Percentiles rank a stretch among this genome's conserved stretches.
Evolutionary conservation across 2,888 invertebrate genomes (phyloP).

Genomic region (Drosophila picticornis): DNA sequence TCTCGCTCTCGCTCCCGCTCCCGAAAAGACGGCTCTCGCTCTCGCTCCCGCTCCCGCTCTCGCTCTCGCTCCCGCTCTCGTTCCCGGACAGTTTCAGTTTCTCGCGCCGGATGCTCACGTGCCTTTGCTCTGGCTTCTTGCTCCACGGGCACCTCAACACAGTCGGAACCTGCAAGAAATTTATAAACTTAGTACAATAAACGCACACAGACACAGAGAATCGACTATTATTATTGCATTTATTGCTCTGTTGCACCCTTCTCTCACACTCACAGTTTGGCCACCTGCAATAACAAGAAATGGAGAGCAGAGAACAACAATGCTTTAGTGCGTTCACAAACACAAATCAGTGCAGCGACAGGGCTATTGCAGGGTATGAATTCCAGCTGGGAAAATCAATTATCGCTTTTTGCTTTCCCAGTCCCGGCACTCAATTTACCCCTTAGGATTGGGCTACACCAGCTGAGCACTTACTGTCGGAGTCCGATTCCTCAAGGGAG

Average conservation of each 20-base stretch:
- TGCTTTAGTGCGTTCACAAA: constrained; percentile 65
- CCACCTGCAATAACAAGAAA: constrained; percentile 61
- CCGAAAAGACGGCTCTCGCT: constrained; percentile 16
- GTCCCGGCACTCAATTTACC: constrained; percentile 48
- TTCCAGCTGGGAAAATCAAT: constrained; percentile 19
- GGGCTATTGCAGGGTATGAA: constrained; percentile 52
- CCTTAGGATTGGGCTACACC: constrained; percentile 43
- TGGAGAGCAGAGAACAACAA: constrained; percentile 69
- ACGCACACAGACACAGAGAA: constrained; percentile 2
- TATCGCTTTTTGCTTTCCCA: constrained; percentile 65
- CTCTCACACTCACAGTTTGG: constrained; percentile 56
- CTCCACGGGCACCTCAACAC: constrained; percentile 85
- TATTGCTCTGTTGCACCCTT: constrained; percentile 17
- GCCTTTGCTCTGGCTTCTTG: constrained; percentile 39
- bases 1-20: constrained; percentile 30
- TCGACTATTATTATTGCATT: background rate
- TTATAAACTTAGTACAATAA: constrained; percentile 39
- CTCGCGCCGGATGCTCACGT: constrained; percentile 24
- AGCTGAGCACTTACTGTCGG: constrained; percentile 84
- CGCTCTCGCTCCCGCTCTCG: constrained; percentile 29
- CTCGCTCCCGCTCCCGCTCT: constrained; percentile 13
- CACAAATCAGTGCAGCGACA: constrained; percentile 67
- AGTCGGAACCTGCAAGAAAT: constrained; percentile 84
- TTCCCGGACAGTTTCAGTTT: constrained; percentile 6
- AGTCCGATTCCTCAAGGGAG: constrained; percentile 83